These are phyloP conservation scores for Gastrophryne carolinensis DNA, from an alignment of 2,797 vertebrate species.

Conservation along the genomic window DNA sequence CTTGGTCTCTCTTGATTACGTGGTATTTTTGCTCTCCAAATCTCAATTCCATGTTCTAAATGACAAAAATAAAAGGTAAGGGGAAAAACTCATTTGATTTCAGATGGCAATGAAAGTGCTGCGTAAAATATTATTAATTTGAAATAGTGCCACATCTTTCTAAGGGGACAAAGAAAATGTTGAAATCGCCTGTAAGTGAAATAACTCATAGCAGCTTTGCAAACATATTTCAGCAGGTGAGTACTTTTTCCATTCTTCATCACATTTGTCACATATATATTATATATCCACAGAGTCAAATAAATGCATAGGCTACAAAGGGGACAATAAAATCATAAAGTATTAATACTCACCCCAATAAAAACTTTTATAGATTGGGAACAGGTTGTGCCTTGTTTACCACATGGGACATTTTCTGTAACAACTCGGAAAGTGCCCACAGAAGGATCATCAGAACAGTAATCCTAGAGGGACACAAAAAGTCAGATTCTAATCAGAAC, in stretches of 20 bases:
- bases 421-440: slow-evolving; percentile 78
- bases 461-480: slow-evolving; percentile 68
- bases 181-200: neutral
- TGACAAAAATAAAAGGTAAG: slow-evolving; percentile 6
- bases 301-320: too few relatives aligned
- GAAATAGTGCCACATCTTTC: too few relatives aligned
- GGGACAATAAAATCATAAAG: too few relatives aligned
- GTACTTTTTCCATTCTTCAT: neutral
- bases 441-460: slow-evolving; percentile 64
- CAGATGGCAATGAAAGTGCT: too few relatives aligned
- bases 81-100: too few relatives aligned
- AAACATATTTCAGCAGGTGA: neutral
- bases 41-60: slow-evolving; percentile 78
- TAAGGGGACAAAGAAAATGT: too few relatives aligned
- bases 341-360: slow-evolving; percentile 68
- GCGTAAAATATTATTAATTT: too few relatives aligned
- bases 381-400: slow-evolving; percentile 85
- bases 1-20: slow-evolving; percentile 61
- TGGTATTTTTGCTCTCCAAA: slow-evolving; percentile 74
- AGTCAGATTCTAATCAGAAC: neutral
- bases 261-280: too few relatives aligned
- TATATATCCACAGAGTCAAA: too few relatives aligned
- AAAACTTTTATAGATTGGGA: slow-evolving; percentile 88
- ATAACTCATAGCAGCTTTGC: neutral
- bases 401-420: slow-evolving; percentile 87